Evolutionary conservation across 2,888 invertebrate species (phyloP).

Genomic region (Monopis laevigella): DNA sequence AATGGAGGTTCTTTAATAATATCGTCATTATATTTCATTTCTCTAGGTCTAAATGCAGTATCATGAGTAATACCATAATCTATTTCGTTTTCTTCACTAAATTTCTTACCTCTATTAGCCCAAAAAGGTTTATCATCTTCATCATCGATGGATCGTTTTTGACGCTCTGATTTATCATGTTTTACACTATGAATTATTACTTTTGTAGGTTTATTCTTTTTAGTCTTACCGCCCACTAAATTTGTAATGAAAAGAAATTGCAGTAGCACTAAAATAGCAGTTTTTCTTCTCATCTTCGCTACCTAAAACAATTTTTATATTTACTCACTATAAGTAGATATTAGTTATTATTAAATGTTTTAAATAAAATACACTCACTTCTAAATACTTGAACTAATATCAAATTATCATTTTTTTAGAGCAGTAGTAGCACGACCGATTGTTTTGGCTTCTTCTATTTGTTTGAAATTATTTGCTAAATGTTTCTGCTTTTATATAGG

Average conservation of each 20-base stretch:
- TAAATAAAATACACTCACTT: too few species aligned
- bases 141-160: slow-evolving; percentile 33
- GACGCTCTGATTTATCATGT: slow-evolving; percentile 25
- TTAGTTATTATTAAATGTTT: too few species aligned
- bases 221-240: slow-evolving; percentile 35
- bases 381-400: too few species aligned
- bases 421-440: too few species aligned
- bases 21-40: slow-evolving; percentile 11
- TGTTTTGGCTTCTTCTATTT: too few species aligned
- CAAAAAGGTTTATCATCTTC: slow-evolving; percentile 34
- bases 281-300: slow-evolving; percentile 35
- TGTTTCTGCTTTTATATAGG: slow-evolving; percentile 43
- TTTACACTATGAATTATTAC: slow-evolving; percentile 23
- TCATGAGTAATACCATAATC: background rate
- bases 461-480: too few species aligned
- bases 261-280: slow-evolving; percentile 19
- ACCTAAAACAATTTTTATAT: slow-evolving; percentile 38
- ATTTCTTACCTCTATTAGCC: slow-evolving; percentile 33
- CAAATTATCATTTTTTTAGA: too few species aligned
- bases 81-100: slow-evolving; percentile 21
- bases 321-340: too few species aligned
- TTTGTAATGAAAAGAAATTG: slow-evolving; percentile 35
- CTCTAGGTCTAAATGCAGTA: background rate
- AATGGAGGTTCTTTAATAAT: slow-evolving; percentile 40
- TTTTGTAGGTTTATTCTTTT: slow-evolving; percentile 29